Evolutionary conservation across 64 coral and sea anemone species (phyloP).

Genomic region (Actinia tenebrosa): DNA sequence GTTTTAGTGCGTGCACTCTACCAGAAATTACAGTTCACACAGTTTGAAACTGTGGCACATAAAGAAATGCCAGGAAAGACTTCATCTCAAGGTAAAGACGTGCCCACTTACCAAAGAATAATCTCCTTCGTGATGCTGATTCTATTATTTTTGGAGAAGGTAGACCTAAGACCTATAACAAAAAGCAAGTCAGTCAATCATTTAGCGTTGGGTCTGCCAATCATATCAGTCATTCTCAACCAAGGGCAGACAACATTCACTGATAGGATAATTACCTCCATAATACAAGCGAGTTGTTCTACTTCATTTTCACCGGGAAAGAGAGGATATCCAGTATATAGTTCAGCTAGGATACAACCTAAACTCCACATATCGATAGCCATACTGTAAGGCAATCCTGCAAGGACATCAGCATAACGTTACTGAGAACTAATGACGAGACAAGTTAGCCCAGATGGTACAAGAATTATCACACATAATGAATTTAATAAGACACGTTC

Average conservation of each 20-base stretch:
- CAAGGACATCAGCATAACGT: not conserved
- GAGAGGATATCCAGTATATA: constrained; percentile 94
- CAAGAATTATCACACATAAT: too few relatives aligned
- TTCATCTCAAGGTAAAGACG: too few relatives aligned
- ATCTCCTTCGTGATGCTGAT: constrained; percentile 58
- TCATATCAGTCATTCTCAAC: not conserved
- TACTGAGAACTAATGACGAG: not conserved
- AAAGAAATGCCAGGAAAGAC: too few relatives aligned
- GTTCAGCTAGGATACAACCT: constrained; percentile 89
- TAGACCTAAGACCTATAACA: constrained; percentile 57
- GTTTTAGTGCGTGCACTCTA: too few relatives aligned
- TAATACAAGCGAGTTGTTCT: constrained; percentile 94
- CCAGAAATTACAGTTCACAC: too few relatives aligned
- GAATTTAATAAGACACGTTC: too few relatives aligned
- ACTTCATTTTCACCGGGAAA: constrained; percentile 99
- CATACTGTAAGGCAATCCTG: constrained; percentile 83
- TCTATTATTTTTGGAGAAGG: constrained; percentile 66
- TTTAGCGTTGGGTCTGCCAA: not conserved
- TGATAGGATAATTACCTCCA: constrained; percentile 70
- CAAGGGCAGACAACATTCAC: not conserved
- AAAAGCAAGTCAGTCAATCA: not conserved
- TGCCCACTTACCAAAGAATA: constrained; percentile 60
- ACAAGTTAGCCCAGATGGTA: not conserved
- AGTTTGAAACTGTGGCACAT: too few relatives aligned
- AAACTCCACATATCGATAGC: constrained; percentile 99